Base-by-base conservation (phyloP, 2,113 vertebrate species). In the Dipodomys ordii region DNA sequence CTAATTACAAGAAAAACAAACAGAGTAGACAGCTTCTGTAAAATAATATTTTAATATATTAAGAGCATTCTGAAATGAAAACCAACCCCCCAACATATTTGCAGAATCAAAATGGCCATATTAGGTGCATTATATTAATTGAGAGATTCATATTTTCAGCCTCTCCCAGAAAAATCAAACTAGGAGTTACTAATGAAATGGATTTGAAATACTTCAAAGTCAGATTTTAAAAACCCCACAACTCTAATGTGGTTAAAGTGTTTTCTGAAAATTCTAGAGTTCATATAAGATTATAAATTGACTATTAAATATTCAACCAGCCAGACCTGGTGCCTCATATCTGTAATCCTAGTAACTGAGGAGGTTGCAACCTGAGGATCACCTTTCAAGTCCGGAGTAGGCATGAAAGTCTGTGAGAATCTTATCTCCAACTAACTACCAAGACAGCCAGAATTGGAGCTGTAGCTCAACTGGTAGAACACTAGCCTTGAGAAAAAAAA, bases 1-100 rank as follows among this genome's bases (percentile, higher is more conserved):
- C 53, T 39, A 16, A 72, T 27, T 28, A 78, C 28, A 20, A 65
- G 0, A 18, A 4, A 69, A 15, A 32, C 18, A 65, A 23, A 32
- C 72, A 6, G 16, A 60, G 23, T 10, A 22, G 2, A 30, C 1
- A 87, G 19, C 83, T 87, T 88, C 68, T 81, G 68, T 67, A 86
- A 86, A 91, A 39, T 95, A 72, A 85, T 19, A 67, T 73, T 80
- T 76, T 91, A 60, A 0, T 67, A 28, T 7, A 35, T 76, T 84
- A 65, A 94, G n/a, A 57, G 32, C 62, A 19, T 64, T 68, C 25
- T 68, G 30, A 87, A 95, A 90, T 53, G 67, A 84, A 94, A 87
- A 57, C 15, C 15, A 67, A 2, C 28, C 49, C n/a, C 28, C 74
- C 79, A n/a, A 16, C 25, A 35, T 73, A n/a, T 57, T 6, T 88